Percentiles rank a stretch among this genome's conserved stretches.
phyloP scores from a whole-genome alignment of 2,113 vertebrate species.

The Elachura formosa region DNA sequence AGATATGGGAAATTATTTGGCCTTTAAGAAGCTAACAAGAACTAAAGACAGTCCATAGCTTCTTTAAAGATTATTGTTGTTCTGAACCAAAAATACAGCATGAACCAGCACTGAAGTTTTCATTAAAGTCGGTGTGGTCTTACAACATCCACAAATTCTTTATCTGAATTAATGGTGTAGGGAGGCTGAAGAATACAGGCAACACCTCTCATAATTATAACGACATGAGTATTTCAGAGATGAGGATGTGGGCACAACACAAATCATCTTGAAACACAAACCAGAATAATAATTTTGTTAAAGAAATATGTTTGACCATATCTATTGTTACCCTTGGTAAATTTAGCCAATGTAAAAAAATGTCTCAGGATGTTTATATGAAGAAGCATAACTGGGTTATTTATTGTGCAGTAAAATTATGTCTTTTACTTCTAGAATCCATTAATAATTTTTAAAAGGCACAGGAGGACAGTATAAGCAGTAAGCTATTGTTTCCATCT shows the following conservation, averaged over 20 bases:
- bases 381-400: background rate
- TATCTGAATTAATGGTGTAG: background rate
- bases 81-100: background rate
- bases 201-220: background rate
- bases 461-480: background rate
- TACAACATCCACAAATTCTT: background rate
- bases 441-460: background rate
- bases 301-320: background rate
- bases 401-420: background rate
- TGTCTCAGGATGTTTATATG: background rate
- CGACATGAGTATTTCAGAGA: background rate
- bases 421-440: background rate
- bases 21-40: background rate
- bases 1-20: background rate
- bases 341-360: background rate
- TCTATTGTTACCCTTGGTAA: background rate
- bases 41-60: background rate
- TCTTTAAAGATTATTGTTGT: background rate
- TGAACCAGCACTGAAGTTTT: background rate
- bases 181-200: background rate
- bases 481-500: background rate
- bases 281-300: rapidly evolving
- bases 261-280: background rate
- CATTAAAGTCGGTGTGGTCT: background rate
- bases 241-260: background rate